Conservation (phyloP, 2,797 vertebrate species). For the Melanotaenia boesemani region DNA sequence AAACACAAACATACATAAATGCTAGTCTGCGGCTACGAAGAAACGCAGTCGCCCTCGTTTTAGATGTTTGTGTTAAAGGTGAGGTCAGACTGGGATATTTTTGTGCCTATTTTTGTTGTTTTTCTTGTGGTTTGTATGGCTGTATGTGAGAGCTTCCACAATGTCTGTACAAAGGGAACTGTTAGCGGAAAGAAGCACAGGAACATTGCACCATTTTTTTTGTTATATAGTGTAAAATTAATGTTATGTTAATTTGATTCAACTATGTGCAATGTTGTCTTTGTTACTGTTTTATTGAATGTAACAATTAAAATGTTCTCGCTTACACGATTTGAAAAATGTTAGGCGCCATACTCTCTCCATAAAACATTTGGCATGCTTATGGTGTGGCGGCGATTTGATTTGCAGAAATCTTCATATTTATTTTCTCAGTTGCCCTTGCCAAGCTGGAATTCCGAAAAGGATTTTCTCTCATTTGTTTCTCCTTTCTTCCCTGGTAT, state of each 20-base stretch:
- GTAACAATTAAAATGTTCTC: constrained; percentile 30
- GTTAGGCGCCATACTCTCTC: constrained; percentile 63
- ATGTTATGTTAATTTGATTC: not conserved
- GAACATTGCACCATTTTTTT: not conserved
- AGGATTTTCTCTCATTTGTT: constrained; percentile 79
- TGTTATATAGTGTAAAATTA: not conserved
- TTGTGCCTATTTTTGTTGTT: constrained; percentile 54
- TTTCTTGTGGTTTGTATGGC: constrained; percentile 45
- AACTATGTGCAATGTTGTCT: not conserved
- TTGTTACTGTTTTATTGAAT: constrained; percentile 15
- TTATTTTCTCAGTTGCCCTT: constrained; percentile 77
- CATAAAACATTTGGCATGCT: constrained; percentile 72
- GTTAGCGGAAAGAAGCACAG: constrained; percentile 15
- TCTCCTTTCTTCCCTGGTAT: constrained; percentile 71
- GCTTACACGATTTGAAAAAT: constrained; percentile 42
- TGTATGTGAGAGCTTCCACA: constrained; percentile 47
- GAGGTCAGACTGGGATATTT: constrained; percentile 59
- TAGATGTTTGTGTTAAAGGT: constrained; percentile 66
- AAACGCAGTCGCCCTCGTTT: constrained; percentile 45
- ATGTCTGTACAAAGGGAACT: constrained; percentile 17
- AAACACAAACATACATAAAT: constrained; percentile 16
- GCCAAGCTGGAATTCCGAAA: constrained; percentile 80
- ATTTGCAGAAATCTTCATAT: constrained; percentile 74
- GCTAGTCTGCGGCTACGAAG: constrained; percentile 17
- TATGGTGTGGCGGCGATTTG: constrained; percentile 69